Conservation (phyloP, 2,113 vertebrate genomes). For the Ifrita kowaldi region DNA sequence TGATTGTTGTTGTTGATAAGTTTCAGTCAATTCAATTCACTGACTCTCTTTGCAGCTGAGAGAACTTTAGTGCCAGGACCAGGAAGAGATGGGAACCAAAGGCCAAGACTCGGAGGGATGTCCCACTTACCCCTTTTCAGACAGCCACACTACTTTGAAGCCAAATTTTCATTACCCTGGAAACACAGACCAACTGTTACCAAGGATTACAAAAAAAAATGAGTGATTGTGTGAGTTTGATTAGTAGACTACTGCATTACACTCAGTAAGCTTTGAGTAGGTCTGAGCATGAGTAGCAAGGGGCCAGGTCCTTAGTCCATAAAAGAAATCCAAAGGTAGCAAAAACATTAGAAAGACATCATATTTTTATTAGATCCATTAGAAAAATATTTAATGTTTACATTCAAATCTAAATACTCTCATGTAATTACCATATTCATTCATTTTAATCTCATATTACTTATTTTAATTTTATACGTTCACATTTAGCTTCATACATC, state of each 20-base stretch:
- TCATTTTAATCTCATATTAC: background rate
- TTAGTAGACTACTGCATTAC: background rate
- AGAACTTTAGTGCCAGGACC: background rate
- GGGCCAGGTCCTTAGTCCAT: background rate
- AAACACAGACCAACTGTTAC: background rate
- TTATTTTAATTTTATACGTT: background rate
- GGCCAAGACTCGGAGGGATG: background rate
- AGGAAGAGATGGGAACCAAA: background rate
- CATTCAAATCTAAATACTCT: background rate
- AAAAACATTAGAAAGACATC: background rate
- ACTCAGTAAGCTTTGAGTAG: background rate
- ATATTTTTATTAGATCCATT: background rate
- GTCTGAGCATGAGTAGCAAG: background rate
- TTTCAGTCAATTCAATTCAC: background rate
- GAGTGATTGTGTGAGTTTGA: background rate
- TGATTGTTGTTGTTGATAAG: background rate
- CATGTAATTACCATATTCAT: background rate
- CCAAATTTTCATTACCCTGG: background rate
- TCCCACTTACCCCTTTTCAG: background rate
- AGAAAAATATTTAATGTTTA: background rate
- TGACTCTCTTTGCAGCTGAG: background rate
- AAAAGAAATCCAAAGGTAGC: background rate
- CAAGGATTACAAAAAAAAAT: rapidly evolving
- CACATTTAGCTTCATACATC: background rate
- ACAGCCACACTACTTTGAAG: background rate